phyloP scores from a whole-genome alignment of 1,140 invertebrate species.

The Hetaerina americana region DNA sequence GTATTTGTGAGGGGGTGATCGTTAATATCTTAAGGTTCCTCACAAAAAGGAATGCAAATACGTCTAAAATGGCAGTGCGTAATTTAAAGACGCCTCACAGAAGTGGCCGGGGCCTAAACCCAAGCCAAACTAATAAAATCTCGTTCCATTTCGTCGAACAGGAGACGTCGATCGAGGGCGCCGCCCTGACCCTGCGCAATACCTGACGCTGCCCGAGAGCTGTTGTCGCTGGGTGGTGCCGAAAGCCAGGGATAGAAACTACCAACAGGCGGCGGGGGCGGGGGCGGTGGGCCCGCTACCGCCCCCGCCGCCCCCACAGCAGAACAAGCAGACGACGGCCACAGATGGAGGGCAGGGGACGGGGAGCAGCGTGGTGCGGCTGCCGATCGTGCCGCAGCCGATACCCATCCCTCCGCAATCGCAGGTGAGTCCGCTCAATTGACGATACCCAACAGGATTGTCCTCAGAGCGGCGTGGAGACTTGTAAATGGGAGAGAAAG shows the following conservation, averaged over 20 bases:
- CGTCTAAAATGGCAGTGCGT: too few relatives aligned
- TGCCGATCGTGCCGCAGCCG: neutral
- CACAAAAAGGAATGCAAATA: too few relatives aligned
- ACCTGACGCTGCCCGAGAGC: conserved; percentile 14
- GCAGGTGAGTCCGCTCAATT: neutral
- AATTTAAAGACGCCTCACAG: too few relatives aligned
- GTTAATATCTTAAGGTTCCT: too few relatives aligned
- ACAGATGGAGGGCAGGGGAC: neutral
- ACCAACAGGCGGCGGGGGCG: conserved; percentile 5
- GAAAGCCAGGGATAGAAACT: neutral
- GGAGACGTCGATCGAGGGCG: neutral
- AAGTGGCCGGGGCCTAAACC: too few relatives aligned
- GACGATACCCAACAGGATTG: too few relatives aligned
- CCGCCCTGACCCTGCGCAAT: neutral
- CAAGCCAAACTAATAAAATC: too few relatives aligned
- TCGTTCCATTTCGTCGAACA: too few relatives aligned
- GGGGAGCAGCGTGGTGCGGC: neutral
- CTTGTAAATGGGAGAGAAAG: too few relatives aligned
- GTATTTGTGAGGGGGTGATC: too few relatives aligned
- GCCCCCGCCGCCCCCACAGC: conserved; percentile 10
- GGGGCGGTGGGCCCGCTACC: conserved; percentile 7
- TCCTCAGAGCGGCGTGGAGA: too few relatives aligned
- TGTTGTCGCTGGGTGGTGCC: conserved; percentile 13
- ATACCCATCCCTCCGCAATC: neutral
- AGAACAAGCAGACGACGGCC: conserved; percentile 1